Evolutionary conservation across 2,113 vertebrate species (phyloP), one percentile per base, ranked within the genome.

Genomic region (Irena cyanogastra): DNA sequence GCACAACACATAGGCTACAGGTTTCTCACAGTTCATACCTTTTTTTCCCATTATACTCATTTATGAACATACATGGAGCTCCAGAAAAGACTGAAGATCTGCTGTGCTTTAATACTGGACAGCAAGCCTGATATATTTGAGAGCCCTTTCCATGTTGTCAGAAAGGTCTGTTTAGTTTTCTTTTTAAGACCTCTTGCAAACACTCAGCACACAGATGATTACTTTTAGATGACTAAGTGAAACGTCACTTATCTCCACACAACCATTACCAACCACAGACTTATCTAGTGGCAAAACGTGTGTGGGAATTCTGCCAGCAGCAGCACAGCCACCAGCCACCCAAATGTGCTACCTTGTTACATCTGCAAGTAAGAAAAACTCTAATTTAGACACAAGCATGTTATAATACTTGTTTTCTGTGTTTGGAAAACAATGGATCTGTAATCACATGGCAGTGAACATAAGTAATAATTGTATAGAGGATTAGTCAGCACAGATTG

Each of bases 301-400:
- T 13, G 60, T 56, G 68, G 93, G 90, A 92, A 81, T 54, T 52
- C 49, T 64, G 92, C 94, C 95, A 95, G 71, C 33, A 85, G 61
- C 53, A 83, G 33, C 22, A 45, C 44, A 83, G 64, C 56, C 71
- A 33, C 28, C 72, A 56, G 44, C 16, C 47, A 66, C 57, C 19
- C 71, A 59, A 83, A 35, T 1, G 3, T 4, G 30, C 19, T 10
- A 41, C 28, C 49, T 61, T 30, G 10, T 22, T 33, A 39, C 4
- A 60, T 16, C 6, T 86, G 42, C 13, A 70, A 63, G 61, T 2
- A 61, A 66, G 30, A 52, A 33, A 86, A 88, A 76, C 50, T 56
- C 31, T n/a, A n/a, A n/a, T 54, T 42, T 11, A 42, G 53, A 49
- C 15, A 59, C 8, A 63, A 44, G 16, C 6, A 24, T 7, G 3